These are phyloP conservation scores for Synanthedon formicaeformis DNA, from an alignment of 2,888 invertebrate species.

Conservation along the genomic window DNA sequence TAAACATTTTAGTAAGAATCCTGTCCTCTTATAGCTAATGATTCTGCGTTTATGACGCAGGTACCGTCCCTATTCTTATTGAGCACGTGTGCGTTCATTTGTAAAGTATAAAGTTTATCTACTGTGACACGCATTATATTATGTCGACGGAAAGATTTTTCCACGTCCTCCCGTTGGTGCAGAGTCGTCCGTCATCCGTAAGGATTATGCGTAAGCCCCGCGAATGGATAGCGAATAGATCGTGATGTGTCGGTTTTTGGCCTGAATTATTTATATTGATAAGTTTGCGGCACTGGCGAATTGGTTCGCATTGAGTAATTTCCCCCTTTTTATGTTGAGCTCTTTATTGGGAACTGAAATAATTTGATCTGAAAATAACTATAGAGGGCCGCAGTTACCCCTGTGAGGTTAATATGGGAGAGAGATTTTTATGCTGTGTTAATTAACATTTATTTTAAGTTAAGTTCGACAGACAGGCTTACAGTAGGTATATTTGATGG, in stretches of 20 bases:
- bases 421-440: too few relatives aligned
- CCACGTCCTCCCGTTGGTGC: constrained; percentile 23
- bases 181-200: constrained; percentile 32
- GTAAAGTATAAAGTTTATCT: background rate
- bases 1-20: too few relatives aligned
- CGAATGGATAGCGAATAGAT: constrained; percentile 28
- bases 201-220: constrained; percentile 36
- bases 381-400: too few relatives aligned
- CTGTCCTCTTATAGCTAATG: too few relatives aligned
- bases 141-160: constrained; percentile 40
- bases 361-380: too few relatives aligned
- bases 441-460: too few relatives aligned
- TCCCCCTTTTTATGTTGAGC: background rate
- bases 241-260: constrained; percentile 15
- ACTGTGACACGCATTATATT: background rate
- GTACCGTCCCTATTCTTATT: too few relatives aligned
- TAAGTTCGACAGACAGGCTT: too few relatives aligned
- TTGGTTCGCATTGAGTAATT: constrained; percentile 7
- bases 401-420: too few relatives aligned
- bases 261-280: constrained; percentile 42
- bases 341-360: too few relatives aligned
- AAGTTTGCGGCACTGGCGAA: constrained; percentile 12
- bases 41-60: too few relatives aligned
- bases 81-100: background rate
- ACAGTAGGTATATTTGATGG: too few relatives aligned